Percentiles rank a stretch among this genome's conserved stretches.
These are phyloP conservation scores for Salminus brasiliensis DNA, from an alignment of 2,113 vertebrate genomes.

Conservation along the genomic window DNA sequence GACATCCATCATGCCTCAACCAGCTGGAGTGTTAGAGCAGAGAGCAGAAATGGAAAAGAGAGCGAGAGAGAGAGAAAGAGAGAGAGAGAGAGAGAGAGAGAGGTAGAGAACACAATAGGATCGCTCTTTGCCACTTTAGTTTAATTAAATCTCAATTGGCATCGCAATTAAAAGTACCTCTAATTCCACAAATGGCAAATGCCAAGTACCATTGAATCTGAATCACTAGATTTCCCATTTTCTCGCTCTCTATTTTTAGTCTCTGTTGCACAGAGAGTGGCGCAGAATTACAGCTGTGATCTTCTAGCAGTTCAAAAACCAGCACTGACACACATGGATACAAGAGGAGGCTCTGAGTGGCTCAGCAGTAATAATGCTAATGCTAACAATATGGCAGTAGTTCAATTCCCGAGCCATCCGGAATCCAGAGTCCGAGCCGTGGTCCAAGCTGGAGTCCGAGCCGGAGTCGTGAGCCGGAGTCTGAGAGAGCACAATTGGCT, in stretches of 20 bases:
- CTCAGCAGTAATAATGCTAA: neutral
- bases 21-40: slow-evolving; percentile 67
- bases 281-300: neutral
- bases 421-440: too few relatives aligned
- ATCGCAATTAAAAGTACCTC: neutral
- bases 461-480: too few relatives aligned
- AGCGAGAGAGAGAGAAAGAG: neutral
- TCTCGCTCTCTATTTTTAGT: neutral
- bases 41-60: neutral
- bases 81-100: neutral
- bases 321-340: neutral
- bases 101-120: neutral
- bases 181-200: slow-evolving; percentile 40
- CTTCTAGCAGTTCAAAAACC: neutral
- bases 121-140: slow-evolving; percentile 18
- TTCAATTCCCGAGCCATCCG: too few relatives aligned
- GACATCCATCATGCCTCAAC: slow-evolving; percentile 63
- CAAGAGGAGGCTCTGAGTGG: neutral
- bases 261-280: neutral
- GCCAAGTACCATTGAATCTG: neutral
- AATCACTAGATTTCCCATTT: neutral
- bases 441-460: too few relatives aligned
- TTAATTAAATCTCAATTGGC: slow-evolving; percentile 33
- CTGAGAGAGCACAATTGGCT: too few relatives aligned
- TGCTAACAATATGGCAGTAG: too few relatives aligned